These are phyloP conservation scores for Tortrix viridana DNA, from an alignment of 2,888 invertebrate genomes.

Conservation along the genomic window DNA sequence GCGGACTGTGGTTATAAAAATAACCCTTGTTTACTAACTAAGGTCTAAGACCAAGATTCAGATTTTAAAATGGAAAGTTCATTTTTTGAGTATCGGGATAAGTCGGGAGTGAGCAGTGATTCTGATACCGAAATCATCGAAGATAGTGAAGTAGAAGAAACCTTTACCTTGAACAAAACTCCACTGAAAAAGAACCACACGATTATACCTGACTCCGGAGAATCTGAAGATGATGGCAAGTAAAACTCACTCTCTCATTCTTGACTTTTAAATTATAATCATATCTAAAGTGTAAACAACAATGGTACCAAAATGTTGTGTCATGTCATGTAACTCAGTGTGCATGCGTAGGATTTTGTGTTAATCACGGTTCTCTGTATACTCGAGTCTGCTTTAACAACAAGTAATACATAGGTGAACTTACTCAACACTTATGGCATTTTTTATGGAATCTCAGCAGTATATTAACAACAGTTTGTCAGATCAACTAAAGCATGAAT, in stretches of 20 bases:
- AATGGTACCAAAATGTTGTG: too few species aligned
- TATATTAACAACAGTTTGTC: too few species aligned
- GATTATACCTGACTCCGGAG: slow-evolving; percentile 74
- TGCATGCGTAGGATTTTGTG: too few species aligned
- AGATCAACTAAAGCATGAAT: too few species aligned
- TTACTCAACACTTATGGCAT: too few species aligned
- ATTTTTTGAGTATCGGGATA: slow-evolving; percentile 72
- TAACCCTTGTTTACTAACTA: not conserved
- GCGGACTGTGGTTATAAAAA: slow-evolving; percentile 9
- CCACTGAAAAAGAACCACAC: slow-evolving; percentile 62
- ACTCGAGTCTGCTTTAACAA: too few species aligned
- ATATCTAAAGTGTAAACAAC: too few species aligned
- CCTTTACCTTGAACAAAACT: slow-evolving; percentile 52
- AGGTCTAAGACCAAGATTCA: slow-evolving; percentile 1
- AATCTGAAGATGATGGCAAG: slow-evolving; percentile 62
- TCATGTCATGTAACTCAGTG: too few species aligned
- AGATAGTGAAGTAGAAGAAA: slow-evolving; percentile 59
- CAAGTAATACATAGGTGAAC: too few species aligned
- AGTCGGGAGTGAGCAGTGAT: slow-evolving; percentile 56
- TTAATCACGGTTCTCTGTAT: too few species aligned
- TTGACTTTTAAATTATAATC: too few species aligned
- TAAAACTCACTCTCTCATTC: not conserved
- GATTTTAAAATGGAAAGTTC: slow-evolving; percentile 67
- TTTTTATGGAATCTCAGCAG: too few species aligned
- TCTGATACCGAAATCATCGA: slow-evolving; percentile 71